phyloP scores from a whole-genome alignment of 2,888 invertebrate species.

The Euspilapteryx auroguttella region DNA sequence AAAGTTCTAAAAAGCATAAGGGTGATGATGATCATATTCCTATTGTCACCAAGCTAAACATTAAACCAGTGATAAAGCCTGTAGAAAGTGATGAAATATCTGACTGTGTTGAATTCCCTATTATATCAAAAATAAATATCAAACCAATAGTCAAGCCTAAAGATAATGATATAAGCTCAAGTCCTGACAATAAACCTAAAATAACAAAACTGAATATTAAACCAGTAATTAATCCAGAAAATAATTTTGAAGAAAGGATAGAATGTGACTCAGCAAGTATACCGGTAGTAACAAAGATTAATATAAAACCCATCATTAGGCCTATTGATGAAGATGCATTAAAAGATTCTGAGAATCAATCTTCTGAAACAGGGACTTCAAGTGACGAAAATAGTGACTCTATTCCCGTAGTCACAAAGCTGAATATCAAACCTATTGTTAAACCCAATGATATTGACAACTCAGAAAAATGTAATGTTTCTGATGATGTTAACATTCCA shows the following conservation, averaged over 20 bases:
- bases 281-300: conserved; percentile 53
- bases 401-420: conserved; percentile 52
- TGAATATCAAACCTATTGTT: conserved; percentile 61
- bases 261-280: conserved; percentile 49
- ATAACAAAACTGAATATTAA: conserved; percentile 56
- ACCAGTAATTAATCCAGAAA: conserved; percentile 50
- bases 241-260: conserved; percentile 37
- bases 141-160: conserved; percentile 53
- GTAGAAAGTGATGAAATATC: conserved; percentile 25
- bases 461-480: conserved; percentile 15
- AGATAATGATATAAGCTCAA: conserved; percentile 45
- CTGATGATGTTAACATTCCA: conserved; percentile 30
- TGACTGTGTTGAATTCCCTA: conserved; percentile 39
- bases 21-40: conserved; percentile 37
- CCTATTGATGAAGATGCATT: conserved; percentile 32
- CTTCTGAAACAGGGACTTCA: conserved; percentile 47
- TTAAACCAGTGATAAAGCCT: conserved; percentile 50
- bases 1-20: conserved; percentile 12
- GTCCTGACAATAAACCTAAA: conserved; percentile 51
- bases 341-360: conserved; percentile 45
- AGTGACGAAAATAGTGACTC: conserved; percentile 48
- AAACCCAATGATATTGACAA: conserved; percentile 31
- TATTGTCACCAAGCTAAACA: conserved; percentile 43
- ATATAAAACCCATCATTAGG: conserved; percentile 60
- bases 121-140: conserved; percentile 58